Evolutionary conservation across 2,888 invertebrate species (phyloP).

Genomic region (Drosophila phalerata): DNA sequence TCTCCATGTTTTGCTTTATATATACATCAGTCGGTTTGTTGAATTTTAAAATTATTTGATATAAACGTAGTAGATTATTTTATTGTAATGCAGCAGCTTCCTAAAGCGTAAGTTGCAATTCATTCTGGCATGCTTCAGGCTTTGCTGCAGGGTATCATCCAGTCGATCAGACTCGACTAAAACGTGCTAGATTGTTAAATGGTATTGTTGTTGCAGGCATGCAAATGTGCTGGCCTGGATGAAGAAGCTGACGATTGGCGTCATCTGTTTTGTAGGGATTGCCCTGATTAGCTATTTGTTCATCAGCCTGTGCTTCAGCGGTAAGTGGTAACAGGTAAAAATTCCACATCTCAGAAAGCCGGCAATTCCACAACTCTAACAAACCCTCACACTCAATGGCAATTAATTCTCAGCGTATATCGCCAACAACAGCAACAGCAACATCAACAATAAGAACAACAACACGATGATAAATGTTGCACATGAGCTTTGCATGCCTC

Average conservation of each 20-base stretch:
- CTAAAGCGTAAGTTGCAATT: not conserved
- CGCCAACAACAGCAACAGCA: no score
- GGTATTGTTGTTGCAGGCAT: conserved; percentile 66
- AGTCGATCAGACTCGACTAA: not conserved
- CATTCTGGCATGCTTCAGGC: not conserved
- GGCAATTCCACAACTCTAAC: conserved; percentile 24
- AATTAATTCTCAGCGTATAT: conserved; percentile 24
- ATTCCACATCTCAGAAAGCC: conserved; percentile 15
- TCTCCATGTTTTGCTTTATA: no score
- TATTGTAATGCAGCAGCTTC: not conserved
- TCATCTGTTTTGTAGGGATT: conserved; percentile 84
- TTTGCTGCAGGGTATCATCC: not conserved
- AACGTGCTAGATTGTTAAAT: not conserved
- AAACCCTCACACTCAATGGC: conserved; percentile 34
- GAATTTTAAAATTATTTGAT: no score
- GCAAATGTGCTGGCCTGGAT: conserved; percentile 83
- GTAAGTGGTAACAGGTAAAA: conserved; percentile 68
- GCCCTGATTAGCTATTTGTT: conserved; percentile 84
- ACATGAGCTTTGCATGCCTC: conserved; percentile 45
- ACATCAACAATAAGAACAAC: conserved; percentile 1
- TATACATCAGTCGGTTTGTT: no score
- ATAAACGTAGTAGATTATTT: not conserved
- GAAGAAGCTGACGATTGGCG: conserved; percentile 83
- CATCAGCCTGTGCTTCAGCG: conserved; percentile 83
- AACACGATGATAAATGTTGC: conserved; percentile 27